Evolutionary conservation across 2,797 vertebrate genomes (phyloP), one percentile per base, ranked within the genome.

Genomic region (Limnodromus scolopaceus): DNA sequence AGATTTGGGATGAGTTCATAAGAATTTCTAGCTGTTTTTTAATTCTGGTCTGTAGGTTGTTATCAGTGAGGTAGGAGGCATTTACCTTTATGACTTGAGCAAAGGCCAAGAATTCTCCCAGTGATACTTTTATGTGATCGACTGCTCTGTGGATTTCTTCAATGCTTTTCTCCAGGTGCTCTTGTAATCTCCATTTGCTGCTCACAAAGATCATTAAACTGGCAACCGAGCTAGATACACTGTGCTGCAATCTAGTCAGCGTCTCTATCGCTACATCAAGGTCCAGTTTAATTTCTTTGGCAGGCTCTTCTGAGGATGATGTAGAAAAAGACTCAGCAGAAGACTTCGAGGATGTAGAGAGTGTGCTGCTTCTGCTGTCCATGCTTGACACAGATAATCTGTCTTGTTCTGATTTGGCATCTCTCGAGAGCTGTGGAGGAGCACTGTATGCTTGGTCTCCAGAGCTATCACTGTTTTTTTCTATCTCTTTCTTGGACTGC

Each of bases 141-240:
- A 98, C 96, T 1, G 99, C 99, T 57, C 96, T 95, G 65, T 93
- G 98, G 86, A 99, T 99, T 83, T 98, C 98, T 5, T 96, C 77
- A 10, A 99, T 92, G 93, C 98, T 99, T 94, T 98, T 97, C 93
- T 98, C 98, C 79, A 99, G 97, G 71, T 99, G 98, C 68, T 98
- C 98, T 80, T 94, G 98, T 93, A 98, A 94, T 91, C 99, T 98
- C 99, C 99, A 99, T 57, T 96, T 98, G 88, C 99, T 99, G 63
- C 99, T 99, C 25, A 99, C 99, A 8, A 99, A 99, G 32, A 99
- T 98, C 99, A 99, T 99, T 69, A 99, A 98, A 63, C 94, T 96
- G 0, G 98, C 98, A 4, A 99, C 97, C 0, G 99, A 98, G 74
- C 93, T 98, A 72, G 98, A 98, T 84, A 99, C 97, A 0, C 97